A percentile compares a stretch with the other conserved stretches of the same genome.
These are phyloP conservation scores for Osmoderma eremita DNA, from an alignment of 2,888 invertebrate species.

Conservation along the genomic window DNA sequence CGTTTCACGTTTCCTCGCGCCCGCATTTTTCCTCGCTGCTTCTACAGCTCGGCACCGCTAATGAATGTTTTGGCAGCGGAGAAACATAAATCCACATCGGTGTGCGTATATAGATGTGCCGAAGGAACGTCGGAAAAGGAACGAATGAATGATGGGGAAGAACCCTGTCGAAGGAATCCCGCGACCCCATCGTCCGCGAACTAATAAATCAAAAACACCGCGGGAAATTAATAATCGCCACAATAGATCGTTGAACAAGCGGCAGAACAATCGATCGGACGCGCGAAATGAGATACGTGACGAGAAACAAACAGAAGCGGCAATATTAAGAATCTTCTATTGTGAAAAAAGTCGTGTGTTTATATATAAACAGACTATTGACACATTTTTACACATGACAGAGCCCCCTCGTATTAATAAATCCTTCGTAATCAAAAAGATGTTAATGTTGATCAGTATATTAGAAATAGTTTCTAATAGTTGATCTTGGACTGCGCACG, in stretches of 20 bases:
- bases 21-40: conserved; percentile 16
- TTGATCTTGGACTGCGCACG: too few relatives aligned
- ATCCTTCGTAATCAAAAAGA: too few relatives aligned
- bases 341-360: too few relatives aligned
- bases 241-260: conserved; percentile 53
- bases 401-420: too few relatives aligned
- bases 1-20: conserved; percentile 8
- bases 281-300: conserved; percentile 55
- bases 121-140: conserved; percentile 5
- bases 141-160: conserved; percentile 24
- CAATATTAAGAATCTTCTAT: conserved; percentile 48
- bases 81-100: conserved; percentile 40
- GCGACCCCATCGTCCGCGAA: conserved; percentile 6
- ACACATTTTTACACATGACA: too few relatives aligned
- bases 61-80: conserved; percentile 35
- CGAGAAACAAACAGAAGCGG: conserved; percentile 52
- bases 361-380: too few relatives aligned
- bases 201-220: conserved; percentile 51
- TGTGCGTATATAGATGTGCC: conserved; percentile 22
- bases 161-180: conserved; percentile 4
- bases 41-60: conserved; percentile 16
- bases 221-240: conserved; percentile 55
- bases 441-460: too few relatives aligned
- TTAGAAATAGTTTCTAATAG: too few relatives aligned
- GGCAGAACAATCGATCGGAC: conserved; percentile 50